phyloP scores from a whole-genome alignment of 2,797 vertebrate genomes.

The Tangara arthus region DNA sequence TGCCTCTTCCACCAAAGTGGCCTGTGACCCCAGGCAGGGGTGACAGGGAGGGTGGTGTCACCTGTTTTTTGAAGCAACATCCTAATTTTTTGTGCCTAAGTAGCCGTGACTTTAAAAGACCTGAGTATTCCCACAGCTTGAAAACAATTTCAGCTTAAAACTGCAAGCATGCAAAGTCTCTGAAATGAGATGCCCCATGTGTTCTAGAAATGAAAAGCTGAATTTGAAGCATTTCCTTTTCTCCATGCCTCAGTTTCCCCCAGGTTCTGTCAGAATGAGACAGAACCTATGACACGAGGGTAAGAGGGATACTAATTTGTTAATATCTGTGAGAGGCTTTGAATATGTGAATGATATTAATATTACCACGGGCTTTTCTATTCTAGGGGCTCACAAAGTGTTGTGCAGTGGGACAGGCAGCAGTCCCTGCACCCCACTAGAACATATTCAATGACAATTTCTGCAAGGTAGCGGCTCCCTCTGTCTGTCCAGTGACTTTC shows the following conservation, averaged over 20 bases:
- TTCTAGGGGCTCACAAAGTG: neutral
- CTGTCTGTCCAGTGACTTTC: neutral
- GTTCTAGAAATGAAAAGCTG: neutral
- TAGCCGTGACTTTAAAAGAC: neutral
- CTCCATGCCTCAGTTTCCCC: neutral
- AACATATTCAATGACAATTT: neutral
- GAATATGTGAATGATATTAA: neutral
- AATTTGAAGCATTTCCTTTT: neutral
- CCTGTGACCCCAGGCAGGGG: fast-evolving
- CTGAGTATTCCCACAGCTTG: neutral
- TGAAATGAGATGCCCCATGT: neutral
- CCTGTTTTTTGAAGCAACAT: neutral
- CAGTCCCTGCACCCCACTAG: neutral
- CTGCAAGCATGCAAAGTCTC: neutral
- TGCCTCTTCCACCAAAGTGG: neutral
- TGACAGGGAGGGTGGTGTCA: neutral
- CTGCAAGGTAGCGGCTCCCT: neutral
- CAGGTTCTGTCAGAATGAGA: neutral
- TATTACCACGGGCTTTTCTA: neutral
- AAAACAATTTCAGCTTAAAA: neutral
- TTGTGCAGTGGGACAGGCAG: neutral
- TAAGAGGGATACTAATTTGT: neutral
- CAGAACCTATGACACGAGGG: neutral
- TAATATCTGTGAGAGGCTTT: neutral
- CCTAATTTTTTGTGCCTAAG: neutral